Conservation (phyloP, 2,113 vertebrate genomes). For the Lanius ludovicianus region DNA sequence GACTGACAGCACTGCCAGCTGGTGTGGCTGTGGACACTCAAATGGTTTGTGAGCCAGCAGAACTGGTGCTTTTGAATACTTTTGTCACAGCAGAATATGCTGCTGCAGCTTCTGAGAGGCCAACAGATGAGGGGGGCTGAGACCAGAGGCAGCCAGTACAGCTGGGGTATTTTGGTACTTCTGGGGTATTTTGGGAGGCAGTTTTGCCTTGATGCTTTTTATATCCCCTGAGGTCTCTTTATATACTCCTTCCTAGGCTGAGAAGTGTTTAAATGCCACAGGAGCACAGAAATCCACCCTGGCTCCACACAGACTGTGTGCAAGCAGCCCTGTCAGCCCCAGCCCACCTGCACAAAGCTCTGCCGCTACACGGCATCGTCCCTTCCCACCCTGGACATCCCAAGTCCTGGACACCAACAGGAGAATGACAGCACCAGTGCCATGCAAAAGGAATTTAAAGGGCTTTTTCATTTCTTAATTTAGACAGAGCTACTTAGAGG, state of each 20-base stretch:
- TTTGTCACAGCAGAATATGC: fast-evolving
- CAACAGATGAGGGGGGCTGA: not conserved
- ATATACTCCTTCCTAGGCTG: not conserved
- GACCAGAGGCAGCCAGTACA: not conserved
- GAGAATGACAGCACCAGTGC: not conserved
- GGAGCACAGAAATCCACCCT: not conserved
- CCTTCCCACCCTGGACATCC: fast-evolving
- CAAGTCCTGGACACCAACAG: not conserved
- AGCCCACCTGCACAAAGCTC: not conserved
- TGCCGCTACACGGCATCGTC: fast-evolving
- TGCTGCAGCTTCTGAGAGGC: not conserved
- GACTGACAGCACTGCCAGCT: not conserved
- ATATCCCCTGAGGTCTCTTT: not conserved
- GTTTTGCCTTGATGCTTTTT: not conserved
- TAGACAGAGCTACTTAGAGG: not conserved
- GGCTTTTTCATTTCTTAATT: not conserved
- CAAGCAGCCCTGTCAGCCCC: not conserved
- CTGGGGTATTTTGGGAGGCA: not conserved
- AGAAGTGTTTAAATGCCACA: not conserved
- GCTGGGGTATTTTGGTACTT: not conserved
- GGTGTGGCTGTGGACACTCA: not conserved
- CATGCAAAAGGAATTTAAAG: not conserved
- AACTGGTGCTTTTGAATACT: not conserved
- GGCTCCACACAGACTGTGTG: not conserved
- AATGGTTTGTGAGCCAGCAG: not conserved